These are phyloP conservation scores for Thalassaphorura encarpata DNA, from an alignment of 1,140 invertebrate species.

Conservation along the genomic window DNA sequence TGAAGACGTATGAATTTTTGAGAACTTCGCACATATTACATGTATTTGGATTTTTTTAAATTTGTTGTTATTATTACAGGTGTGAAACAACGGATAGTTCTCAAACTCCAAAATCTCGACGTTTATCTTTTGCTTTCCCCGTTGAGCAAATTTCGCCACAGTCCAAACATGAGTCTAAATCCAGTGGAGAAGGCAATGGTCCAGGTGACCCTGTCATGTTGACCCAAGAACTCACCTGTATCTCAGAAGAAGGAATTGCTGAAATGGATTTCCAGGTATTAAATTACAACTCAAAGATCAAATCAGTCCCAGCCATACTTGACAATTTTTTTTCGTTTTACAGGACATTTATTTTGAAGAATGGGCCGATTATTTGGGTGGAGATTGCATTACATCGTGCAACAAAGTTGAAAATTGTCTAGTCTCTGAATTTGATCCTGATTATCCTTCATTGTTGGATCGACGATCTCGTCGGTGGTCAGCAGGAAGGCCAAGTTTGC, in stretches of 20 bases:
- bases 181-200: constrained; percentile 3
- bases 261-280: constrained; percentile 59
- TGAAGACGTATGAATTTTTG: constrained; percentile 32
- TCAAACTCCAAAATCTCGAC: constrained; percentile 23
- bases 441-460: constrained; percentile 46
- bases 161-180: constrained; percentile 26
- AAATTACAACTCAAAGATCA: background rate
- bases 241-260: constrained; percentile 73
- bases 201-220: constrained; percentile 20
- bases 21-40: background rate
- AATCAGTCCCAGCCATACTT: background rate
- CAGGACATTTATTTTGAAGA: constrained; percentile 67
- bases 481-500: constrained; percentile 42
- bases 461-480: constrained; percentile 58
- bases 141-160: constrained; percentile 27
- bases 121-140: constrained; percentile 30
- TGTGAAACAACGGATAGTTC: constrained; percentile 28
- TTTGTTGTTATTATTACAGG: constrained; percentile 11
- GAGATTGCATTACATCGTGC: constrained; percentile 76
- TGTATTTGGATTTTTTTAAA: background rate
- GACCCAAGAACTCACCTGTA: constrained; percentile 61
- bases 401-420: constrained; percentile 53
- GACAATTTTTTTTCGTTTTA: constrained; percentile 2
- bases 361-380: constrained; percentile 58
- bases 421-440: constrained; percentile 14